Base-by-base conservation (phyloP, 2,888 invertebrate species). In the Ditula angustiorana region DNA sequence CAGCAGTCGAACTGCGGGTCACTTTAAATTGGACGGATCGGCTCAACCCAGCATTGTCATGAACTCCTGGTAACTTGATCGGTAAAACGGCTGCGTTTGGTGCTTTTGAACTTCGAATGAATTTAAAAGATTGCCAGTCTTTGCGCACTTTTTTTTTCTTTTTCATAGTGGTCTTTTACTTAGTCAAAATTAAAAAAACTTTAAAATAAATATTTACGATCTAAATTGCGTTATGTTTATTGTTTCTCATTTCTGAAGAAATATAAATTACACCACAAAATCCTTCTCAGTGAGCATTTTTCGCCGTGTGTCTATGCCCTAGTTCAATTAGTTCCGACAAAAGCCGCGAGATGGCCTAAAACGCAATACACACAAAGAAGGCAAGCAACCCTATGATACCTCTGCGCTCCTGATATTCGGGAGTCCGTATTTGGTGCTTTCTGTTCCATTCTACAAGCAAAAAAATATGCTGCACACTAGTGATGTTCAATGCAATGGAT, bases 401-500 rank as follows among this genome's bases (percentile, higher is more conserved):
- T 75, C 80, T 91, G 85, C 66, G 61, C 69, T 71, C 89, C 90
- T 90, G 74, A 88, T 92, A 89, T 77, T 82, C 85, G 82, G 68
- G 82, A 79, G 77, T 71, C 89, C 90, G 83, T 91, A 90, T 90
- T 89, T 85, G 90, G 89, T 79, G 82, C 86, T 83, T 86, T 86
- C 82, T 72, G 74, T 74, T 79, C 41, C 74, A 74, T 61, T 61
- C 57, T 66, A 66, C 62, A 60, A 57, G 28, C 16, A 33, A 57
- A 46, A 41, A 41, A 47, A 57, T 33, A 8, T 10, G n/a, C 5
- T 52, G 11, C 26, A 28, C 19, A 13, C 11, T 61, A 53, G 44
- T 57, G 57, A 23, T 13, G 46, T 23, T 0, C 10, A 23, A 50
- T 11, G 37, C 11, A 5, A 8, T 16, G 8, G 16, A 11, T 8